Percentiles rank a stretch among this genome's conserved stretches.
These are phyloP conservation scores for Patella ulyssiponensis DNA, from an alignment of 2,888 invertebrate species.

Conservation along the genomic window DNA sequence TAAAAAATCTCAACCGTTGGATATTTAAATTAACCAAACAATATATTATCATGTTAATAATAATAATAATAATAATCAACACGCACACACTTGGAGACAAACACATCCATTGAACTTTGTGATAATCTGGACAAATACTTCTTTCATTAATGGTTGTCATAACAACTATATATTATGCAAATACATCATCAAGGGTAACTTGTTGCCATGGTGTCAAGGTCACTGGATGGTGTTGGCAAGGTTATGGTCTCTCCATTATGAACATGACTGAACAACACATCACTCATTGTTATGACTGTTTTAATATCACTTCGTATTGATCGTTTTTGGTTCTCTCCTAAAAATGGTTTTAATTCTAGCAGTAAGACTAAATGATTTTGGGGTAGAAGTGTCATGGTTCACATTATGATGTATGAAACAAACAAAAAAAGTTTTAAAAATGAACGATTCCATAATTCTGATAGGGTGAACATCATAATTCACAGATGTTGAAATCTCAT, in stretches of 20 bases:
- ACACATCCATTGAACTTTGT: neutral
- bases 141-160: slow-evolving; percentile 3
- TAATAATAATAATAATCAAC: neutral
- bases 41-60: slow-evolving; percentile 1
- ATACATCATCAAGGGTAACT: neutral
- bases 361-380: no score
- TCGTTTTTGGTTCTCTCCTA: no score
- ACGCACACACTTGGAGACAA: neutral
- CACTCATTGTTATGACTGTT: neutral
- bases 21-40: slow-evolving; percentile 7
- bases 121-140: neutral
- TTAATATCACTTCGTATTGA: no score
- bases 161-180: slow-evolving; percentile 6
- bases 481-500: no score
- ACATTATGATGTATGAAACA: no score
- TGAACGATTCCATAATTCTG: no score
- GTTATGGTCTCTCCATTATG: slow-evolving; percentile 16
- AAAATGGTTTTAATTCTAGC: no score
- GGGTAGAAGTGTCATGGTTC: no score
- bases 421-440: no score
- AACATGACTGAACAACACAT: neutral
- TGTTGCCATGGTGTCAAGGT: slow-evolving; percentile 22
- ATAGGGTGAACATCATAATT: no score
- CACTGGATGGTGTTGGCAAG: slow-evolving; percentile 29
- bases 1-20: neutral